Evolutionary conservation across 1,140 invertebrate genomes (phyloP).

Genomic region (Odontomachus brunneus): DNA sequence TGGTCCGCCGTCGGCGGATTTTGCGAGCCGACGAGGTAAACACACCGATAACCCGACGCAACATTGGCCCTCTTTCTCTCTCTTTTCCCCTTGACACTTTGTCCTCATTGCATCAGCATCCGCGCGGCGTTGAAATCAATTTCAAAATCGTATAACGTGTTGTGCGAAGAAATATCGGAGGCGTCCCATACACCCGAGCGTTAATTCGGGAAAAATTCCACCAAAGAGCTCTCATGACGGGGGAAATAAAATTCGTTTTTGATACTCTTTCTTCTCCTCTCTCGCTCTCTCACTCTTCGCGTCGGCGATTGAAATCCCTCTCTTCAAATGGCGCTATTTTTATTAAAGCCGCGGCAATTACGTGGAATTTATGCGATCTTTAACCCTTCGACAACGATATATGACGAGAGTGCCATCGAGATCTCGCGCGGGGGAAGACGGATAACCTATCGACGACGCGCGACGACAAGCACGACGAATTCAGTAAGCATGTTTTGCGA

Average conservation of each 20-base stretch:
- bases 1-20: conserved; percentile 52
- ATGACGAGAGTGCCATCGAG: background rate
- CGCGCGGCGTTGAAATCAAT: conserved; percentile 58
- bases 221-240: conserved; percentile 11
- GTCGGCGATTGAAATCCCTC: background rate
- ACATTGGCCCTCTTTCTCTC: conserved; percentile 2
- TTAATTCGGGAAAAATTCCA: conserved; percentile 49
- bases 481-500: conserved; percentile 44
- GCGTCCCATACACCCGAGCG: conserved; percentile 10
- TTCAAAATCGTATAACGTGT: conserved; percentile 51
- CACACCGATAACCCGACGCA: conserved; percentile 46
- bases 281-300: too few species aligned
- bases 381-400: background rate
- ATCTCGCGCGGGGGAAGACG: background rate
- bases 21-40: conserved; percentile 50
- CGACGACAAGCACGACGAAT: conserved; percentile 20
- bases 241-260: conserved; percentile 11
- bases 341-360: background rate
- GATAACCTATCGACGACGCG: conserved; percentile 8
- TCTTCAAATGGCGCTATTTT: background rate
- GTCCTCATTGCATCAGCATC: background rate
- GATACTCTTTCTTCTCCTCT: background rate
- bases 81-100: background rate
- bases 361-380: background rate
- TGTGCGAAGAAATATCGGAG: conserved; percentile 38